Conservation (phyloP, 2,888 invertebrate genomes). For the Agrotis puta region DNA sequence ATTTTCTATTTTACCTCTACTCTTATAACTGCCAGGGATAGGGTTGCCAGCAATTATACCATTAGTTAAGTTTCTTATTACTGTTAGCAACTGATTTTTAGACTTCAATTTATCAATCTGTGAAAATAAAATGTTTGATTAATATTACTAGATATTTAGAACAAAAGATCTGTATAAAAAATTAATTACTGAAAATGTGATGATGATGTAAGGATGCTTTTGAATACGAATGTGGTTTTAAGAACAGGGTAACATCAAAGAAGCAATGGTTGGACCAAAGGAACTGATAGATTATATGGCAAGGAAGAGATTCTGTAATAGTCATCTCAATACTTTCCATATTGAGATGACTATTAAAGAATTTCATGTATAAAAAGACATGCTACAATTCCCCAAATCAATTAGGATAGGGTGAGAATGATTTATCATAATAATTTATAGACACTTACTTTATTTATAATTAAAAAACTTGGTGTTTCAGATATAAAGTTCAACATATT, state of each 20-base stretch:
- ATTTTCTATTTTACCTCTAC: conserved; percentile 69
- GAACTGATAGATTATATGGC: too few species aligned
- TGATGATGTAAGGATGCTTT: too few species aligned
- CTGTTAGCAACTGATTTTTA: conserved; percentile 94
- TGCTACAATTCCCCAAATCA: too few species aligned
- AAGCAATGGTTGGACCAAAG: too few species aligned
- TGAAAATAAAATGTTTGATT: conserved; percentile 45
- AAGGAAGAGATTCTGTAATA: too few species aligned
- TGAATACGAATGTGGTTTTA: too few species aligned
- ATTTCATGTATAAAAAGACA: too few species aligned
- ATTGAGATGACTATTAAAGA: too few species aligned
- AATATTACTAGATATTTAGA: background rate
- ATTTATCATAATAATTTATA: background rate
- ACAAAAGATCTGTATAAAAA: too few species aligned
- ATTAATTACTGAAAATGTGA: too few species aligned
- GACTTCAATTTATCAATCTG: conserved; percentile 94
- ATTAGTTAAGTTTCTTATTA: conserved; percentile 93
- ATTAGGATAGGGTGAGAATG: background rate
- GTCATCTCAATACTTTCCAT: too few species aligned
- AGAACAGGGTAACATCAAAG: too few species aligned
- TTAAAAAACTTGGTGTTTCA: conserved; percentile 93
- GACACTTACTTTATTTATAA: conserved; percentile 96
- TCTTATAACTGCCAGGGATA: conserved; percentile 75
- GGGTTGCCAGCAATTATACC: conserved; percentile 87
- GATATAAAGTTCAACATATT: conserved; percentile 92